Conservation (phyloP, 1,140 invertebrate species). For the Adoxophyes honmai region DNA sequence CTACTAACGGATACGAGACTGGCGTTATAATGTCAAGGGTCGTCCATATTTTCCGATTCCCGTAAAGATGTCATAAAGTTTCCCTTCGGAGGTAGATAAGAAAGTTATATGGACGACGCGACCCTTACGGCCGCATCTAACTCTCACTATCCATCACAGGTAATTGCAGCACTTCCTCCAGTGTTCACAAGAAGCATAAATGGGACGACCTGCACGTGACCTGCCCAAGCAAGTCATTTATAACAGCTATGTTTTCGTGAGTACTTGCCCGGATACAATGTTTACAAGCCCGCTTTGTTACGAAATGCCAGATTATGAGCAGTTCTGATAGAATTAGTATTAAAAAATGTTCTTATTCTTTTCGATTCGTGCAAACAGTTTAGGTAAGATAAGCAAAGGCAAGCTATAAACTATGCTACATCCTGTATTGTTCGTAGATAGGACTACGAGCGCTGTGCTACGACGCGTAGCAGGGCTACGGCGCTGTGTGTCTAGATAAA, state of each 20-base stretch:
- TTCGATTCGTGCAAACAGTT: too few species aligned
- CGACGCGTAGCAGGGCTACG: too few species aligned
- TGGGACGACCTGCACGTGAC: constrained; percentile 47
- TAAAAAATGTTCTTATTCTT: too few species aligned
- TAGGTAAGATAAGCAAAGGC: too few species aligned
- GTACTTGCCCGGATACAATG: too few species aligned
- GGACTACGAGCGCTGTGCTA: too few species aligned
- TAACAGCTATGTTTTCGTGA: constrained; percentile 27
- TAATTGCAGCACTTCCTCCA: constrained; percentile 50
- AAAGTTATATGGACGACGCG: constrained; percentile 47
- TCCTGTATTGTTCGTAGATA: too few species aligned
- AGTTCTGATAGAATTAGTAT: too few species aligned
- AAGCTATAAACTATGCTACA: too few species aligned
- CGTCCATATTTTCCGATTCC: constrained; percentile 50
- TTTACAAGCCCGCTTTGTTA: too few species aligned
- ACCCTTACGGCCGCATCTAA: constrained; percentile 42
- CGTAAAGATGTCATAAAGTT: constrained; percentile 57
- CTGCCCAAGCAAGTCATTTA: constrained; percentile 41
- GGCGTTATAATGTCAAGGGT: constrained; percentile 40
- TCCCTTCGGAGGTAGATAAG: constrained; percentile 47
- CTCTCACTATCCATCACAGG: constrained; percentile 49
- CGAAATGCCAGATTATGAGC: too few species aligned
- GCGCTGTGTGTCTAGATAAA: too few species aligned
- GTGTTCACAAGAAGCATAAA: constrained; percentile 51
- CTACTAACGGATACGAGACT: constrained; percentile 25